phyloP scores from a whole-genome alignment of 2,888 invertebrate species.

The Tethea ocularis region DNA sequence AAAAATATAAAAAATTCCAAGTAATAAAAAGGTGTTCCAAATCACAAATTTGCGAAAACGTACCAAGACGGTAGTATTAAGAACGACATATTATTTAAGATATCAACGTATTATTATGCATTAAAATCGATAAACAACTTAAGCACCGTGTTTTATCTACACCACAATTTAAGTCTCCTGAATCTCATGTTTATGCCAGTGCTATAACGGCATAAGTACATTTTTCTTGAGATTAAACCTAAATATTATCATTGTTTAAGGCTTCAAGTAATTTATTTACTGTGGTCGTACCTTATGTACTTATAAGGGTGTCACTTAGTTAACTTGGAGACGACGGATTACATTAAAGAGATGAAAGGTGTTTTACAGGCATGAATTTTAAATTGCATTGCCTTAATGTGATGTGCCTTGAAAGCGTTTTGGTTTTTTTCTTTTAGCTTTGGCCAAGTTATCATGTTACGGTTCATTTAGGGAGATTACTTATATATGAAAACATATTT shows the following conservation, averaged over 20 bases:
- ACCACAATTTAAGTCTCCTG: neutral
- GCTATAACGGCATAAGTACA: neutral
- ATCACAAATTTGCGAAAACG: too few species aligned
- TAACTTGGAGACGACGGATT: conserved; percentile 53
- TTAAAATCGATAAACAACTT: too few species aligned
- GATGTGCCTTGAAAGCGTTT: conserved; percentile 32
- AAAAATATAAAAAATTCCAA: too few species aligned
- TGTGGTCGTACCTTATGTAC: conserved; percentile 29
- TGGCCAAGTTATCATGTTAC: neutral
- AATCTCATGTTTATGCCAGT: neutral
- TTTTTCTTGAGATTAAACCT: neutral
- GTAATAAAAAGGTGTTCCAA: too few species aligned
- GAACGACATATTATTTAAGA: too few species aligned
- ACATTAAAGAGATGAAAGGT: conserved; percentile 69
- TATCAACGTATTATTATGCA: too few species aligned
- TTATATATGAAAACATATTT: neutral
- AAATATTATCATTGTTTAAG: neutral
- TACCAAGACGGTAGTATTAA: too few species aligned
- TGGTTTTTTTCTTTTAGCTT: conserved; percentile 18
- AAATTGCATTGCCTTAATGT: conserved; percentile 60
- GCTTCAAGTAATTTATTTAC: neutral
- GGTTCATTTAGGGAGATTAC: neutral
- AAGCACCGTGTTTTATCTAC: too few species aligned
- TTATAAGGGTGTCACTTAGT: conserved; percentile 54
- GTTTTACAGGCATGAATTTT: conserved; percentile 72